phyloP scores from a whole-genome alignment of 2,888 invertebrate genomes.

The Chesias legatella region DNA sequence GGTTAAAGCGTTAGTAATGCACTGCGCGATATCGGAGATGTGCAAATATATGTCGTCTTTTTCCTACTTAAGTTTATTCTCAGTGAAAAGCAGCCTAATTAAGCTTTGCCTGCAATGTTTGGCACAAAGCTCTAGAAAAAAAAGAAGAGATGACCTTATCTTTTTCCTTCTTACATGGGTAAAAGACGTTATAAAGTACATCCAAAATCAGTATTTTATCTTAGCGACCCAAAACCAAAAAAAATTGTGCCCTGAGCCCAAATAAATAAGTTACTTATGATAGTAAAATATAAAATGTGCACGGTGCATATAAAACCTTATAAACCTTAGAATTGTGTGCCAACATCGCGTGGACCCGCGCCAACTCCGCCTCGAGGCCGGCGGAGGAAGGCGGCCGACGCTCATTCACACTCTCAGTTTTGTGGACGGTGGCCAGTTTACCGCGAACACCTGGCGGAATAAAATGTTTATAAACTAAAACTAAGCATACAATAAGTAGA shows the following conservation, averaged over 20 bases:
- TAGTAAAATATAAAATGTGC: slow-evolving; percentile 65
- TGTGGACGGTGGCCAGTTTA: slow-evolving; percentile 55
- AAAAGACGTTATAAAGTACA: no score
- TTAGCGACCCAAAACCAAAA: not conserved
- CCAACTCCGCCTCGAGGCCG: slow-evolving; percentile 87
- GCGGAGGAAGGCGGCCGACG: slow-evolving; percentile 17
- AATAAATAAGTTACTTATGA: slow-evolving; percentile 27
- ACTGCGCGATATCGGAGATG: no score
- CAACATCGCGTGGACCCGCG: slow-evolving; percentile 90
- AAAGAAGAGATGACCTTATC: no score
- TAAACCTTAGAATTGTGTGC: slow-evolving; percentile 95
- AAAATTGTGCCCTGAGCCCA: slow-evolving; percentile 2
- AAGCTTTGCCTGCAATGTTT: no score
- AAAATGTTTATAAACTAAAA: not conserved
- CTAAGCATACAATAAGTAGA: not conserved
- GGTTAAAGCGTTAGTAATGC: no score
- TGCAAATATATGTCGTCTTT: no score
- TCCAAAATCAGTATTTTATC: no score
- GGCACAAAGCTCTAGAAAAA: no score
- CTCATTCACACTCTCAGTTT: slow-evolving; percentile 33
- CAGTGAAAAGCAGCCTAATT: no score
- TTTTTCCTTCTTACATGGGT: no score
- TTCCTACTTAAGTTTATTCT: no score
- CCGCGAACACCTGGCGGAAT: slow-evolving; percentile 57
- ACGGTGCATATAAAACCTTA: slow-evolving; percentile 80